Evolutionary conservation across 2,797 vertebrate species (phyloP), one percentile per base, ranked within the genome.

Genomic region (Rallus crepitans): DNA sequence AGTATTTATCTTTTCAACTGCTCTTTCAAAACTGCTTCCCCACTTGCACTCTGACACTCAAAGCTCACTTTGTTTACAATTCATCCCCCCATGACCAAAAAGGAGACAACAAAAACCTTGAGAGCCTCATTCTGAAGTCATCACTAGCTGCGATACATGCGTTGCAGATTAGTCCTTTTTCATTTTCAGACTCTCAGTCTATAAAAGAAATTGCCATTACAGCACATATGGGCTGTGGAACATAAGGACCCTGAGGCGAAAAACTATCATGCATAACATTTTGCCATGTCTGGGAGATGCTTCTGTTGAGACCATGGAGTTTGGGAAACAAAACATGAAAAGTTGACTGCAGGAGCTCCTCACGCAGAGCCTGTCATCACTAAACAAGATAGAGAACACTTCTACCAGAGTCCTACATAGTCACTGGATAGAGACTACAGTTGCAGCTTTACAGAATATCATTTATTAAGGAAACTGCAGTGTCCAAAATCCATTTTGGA

Each of bases 131-230:
- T 12, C 39, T 25, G 35, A 80, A 66, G 80, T 56, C n/a, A 82
- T 45, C n/a, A 10, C 57, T 30, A 65, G 31, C 57, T 92, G 24
- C 35, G 86, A 83, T 5, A 69, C 25, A 86, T 0, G 9, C 96
- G 23, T 13, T 47, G 25, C 81, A 87, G 57, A 76, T 82, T 23
- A 68, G 52, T 52, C 82, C 72, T 83, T 82, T 86, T 27, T 72
- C 59, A 83, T 77, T 73, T 94, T 75, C 80, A 88, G 56, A 40
- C 89, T 78, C 70, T 68, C 68, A 27, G 6, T 42, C 87, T 92
- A 87, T 82, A 92, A 96, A 94, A 95, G 93, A 71, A 63, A 42
- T 6, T 95, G 63, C 40, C 71, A 82, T 79, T 77, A 77, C 82
- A 94, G 87, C 78, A 91, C 90, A 84, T 65, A 89, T 35, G 87